Conservation (phyloP, 2,888 invertebrate species). For the Embidobia sp. region DNA sequence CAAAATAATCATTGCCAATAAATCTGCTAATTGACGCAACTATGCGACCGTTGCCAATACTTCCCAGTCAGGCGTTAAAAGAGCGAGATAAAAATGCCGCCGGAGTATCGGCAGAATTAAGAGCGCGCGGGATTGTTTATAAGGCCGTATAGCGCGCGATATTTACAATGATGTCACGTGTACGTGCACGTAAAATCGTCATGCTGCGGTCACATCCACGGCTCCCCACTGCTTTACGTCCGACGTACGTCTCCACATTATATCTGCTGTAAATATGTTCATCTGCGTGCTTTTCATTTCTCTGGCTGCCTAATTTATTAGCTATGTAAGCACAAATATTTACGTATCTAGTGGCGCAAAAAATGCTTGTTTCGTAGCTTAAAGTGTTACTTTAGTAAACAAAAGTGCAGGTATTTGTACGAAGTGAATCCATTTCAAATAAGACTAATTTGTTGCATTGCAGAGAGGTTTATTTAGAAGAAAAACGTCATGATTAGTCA, state of each 20-base stretch:
- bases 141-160: slow-evolving; percentile 78
- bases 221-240: slow-evolving; percentile 79
- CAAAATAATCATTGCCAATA: slow-evolving; percentile 58
- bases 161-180: slow-evolving; percentile 79
- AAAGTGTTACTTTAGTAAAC: too few species aligned
- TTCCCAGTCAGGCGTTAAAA: slow-evolving; percentile 50
- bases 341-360: background rate
- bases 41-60: slow-evolving; percentile 57
- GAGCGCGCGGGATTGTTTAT: slow-evolving; percentile 74
- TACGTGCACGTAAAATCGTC: slow-evolving; percentile 71
- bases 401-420: too few species aligned
- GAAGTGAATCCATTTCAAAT: too few species aligned
- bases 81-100: slow-evolving; percentile 25
- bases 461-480: too few species aligned
- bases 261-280: slow-evolving; percentile 75
- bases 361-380: too few species aligned
- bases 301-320: slow-evolving; percentile 65
- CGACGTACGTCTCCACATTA: slow-evolving; percentile 73
- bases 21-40: slow-evolving; percentile 60
- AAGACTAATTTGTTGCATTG: too few species aligned
- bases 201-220: slow-evolving; percentile 71
- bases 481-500: too few species aligned
- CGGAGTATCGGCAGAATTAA: slow-evolving; percentile 67
- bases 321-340: slow-evolving; percentile 21
- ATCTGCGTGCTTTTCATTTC: slow-evolving; percentile 72